Evolutionary conservation across 2,888 invertebrate genomes (phyloP).

Genomic region (Chymomyza caudatula): DNA sequence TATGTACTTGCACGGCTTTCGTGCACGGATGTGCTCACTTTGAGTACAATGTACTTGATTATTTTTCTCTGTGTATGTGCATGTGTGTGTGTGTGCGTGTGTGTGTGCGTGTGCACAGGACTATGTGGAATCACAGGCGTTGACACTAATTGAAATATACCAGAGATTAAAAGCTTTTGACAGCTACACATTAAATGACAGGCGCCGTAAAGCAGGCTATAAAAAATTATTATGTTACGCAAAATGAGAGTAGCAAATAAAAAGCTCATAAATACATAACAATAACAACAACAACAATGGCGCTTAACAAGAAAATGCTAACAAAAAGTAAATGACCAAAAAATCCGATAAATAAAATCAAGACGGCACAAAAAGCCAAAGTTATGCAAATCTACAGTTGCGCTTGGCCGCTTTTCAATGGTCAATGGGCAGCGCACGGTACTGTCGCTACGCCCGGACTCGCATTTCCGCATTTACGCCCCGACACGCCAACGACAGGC

Average conservation of each 20-base stretch:
- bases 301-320: not conserved
- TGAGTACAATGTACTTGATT: too few species aligned
- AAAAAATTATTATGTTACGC: not conserved
- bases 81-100: constrained; percentile 5
- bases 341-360: constrained; percentile 37
- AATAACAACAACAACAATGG: constrained; percentile 16
- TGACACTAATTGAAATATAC: constrained; percentile 61
- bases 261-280: not conserved
- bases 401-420: constrained; percentile 55
- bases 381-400: constrained; percentile 60
- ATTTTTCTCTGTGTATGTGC: too few species aligned
- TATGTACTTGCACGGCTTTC: too few species aligned
- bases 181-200: constrained; percentile 1
- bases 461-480: constrained; percentile 49
- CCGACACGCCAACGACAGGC: constrained; percentile 43
- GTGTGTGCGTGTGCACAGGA: not conserved
- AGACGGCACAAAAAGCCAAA: constrained; percentile 22
- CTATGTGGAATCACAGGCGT: constrained; percentile 21
- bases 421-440: constrained; percentile 12
- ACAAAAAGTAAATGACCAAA: constrained; percentile 37
- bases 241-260: not conserved
- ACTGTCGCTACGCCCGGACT: not conserved
- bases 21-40: too few species aligned
- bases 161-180: constrained; percentile 53
- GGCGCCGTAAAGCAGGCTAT: constrained; percentile 39